Base-by-base conservation (phyloP, 2,888 invertebrate genomes). In the Pachycephus smyrnensis region DNA sequence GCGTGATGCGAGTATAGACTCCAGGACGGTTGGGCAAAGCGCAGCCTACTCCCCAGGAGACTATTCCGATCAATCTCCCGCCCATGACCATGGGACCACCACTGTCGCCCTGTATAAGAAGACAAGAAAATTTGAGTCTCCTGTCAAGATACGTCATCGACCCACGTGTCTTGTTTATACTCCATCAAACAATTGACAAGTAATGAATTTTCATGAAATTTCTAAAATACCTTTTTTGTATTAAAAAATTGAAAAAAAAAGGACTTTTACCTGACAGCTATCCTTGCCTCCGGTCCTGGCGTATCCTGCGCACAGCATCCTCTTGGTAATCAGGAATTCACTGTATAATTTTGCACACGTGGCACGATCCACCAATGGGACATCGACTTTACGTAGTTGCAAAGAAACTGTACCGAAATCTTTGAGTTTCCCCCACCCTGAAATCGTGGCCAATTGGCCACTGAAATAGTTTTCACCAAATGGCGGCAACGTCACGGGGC, bases 231-330 rank as follows among this genome's bases (percentile, higher is more conserved):
- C 4, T 15, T 15, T 40, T 40, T 55, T 55, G 0, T 1, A 23
- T 23, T 9, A 6, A 33, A 33, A 33, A 33, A 33, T 33, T 33
- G 1, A 33, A 32, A 3, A 68, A 35, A 77, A 73, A 30, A 74
- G 76, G 73, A 77, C 82, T 86, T 86, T 86, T 82, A 94, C 94
- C 93, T 93, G 94, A 88, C 94, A 94, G 73, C 93, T 93, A 77
- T 93, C 93, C 73, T 93, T 93, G 77, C 94, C 93, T 69, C 94
- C 93, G 4, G 93, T 92, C 31, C 93, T 91, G 83, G 93, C 92
- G 84, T 93, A 93, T 68, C 94, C 94, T 0, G 94, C 94, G 85
- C 94, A 94, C 87, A 94, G 92, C 94, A 94, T 94, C 84, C 93
- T 92, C 75, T 88, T 87, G 1, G 94, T 93, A 75, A 94, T 90